Conservation (phyloP, 2,888 invertebrate species). For the Drosophila aldrichi region DNA sequence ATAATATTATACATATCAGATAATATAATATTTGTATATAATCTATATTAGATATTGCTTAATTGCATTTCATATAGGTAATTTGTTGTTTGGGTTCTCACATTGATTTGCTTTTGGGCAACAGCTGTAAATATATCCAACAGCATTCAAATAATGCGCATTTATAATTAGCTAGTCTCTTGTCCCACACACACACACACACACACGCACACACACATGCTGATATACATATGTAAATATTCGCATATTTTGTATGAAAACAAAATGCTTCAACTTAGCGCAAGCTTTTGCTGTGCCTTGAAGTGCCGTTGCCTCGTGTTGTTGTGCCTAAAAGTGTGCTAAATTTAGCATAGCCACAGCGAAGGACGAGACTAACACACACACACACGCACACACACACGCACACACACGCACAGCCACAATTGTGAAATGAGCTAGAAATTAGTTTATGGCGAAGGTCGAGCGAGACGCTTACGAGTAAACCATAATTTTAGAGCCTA, state of each 20-base stretch:
- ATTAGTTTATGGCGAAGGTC: constrained; percentile 76
- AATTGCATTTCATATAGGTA: background rate
- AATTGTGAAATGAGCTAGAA: constrained; percentile 72
- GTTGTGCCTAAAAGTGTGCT: constrained; percentile 53
- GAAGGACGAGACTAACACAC: constrained; percentile 53
- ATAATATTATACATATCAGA: too few relatives aligned
- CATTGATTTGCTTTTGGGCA: constrained; percentile 4
- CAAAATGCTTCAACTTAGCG: constrained; percentile 60
- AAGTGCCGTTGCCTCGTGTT: constrained; percentile 53
- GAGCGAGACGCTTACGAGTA: constrained; percentile 29
- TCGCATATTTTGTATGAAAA: constrained; percentile 43
- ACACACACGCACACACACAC: constrained; percentile 1
- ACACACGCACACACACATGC: background rate
- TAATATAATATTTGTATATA: too few relatives aligned
- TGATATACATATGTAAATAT: constrained; percentile 47
- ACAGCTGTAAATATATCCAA: constrained; percentile 37
- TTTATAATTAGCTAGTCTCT: constrained; percentile 61
- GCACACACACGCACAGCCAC: background rate
- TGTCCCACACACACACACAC: constrained; percentile 8
- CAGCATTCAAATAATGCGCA: constrained; percentile 57
- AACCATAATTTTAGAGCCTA: constrained; percentile 28
- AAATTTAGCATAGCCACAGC: constrained; percentile 64
- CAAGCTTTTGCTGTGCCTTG: constrained; percentile 43
- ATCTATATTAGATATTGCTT: too few relatives aligned
- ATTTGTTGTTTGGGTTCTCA: background rate